phyloP scores from a whole-genome alignment of 1,140 invertebrate genomes.

The Macrosteles quadrilineatus region DNA sequence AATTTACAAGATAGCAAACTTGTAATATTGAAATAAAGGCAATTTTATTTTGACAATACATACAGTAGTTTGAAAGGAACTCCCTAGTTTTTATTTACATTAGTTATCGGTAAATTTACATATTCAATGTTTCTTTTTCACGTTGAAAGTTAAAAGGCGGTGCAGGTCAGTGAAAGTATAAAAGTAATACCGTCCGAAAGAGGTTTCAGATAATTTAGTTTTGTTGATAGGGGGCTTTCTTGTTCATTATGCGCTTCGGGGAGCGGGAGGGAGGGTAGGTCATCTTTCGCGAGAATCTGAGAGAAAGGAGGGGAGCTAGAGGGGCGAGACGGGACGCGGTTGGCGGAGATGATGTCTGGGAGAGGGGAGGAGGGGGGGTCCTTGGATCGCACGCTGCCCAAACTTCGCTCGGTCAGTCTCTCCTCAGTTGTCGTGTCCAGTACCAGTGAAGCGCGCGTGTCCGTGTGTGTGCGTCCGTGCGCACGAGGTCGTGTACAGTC shows the following conservation, averaged over 20 bases:
- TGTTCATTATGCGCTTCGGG: slow-evolving; percentile 23
- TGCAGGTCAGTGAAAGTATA: slow-evolving; percentile 1
- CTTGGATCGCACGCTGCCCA: slow-evolving; percentile 30
- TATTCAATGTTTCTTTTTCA: too few species aligned
- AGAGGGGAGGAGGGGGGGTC: slow-evolving; percentile 27
- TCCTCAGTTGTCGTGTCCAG: neutral
- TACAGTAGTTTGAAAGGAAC: too few species aligned
- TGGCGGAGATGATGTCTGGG: slow-evolving; percentile 14
- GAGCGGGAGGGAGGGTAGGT: slow-evolving; percentile 7
- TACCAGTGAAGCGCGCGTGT: slow-evolving; percentile 3
- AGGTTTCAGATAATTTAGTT: slow-evolving; percentile 23
- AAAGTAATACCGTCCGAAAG: slow-evolving; percentile 14
- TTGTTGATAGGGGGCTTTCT: slow-evolving; percentile 25
- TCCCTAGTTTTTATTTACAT: too few species aligned
- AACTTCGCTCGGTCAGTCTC: neutral
- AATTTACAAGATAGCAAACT: too few species aligned
- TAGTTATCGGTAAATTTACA: too few species aligned
- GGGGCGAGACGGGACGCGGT: slow-evolving; percentile 14
- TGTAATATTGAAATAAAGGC: too few species aligned
- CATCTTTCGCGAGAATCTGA: slow-evolving; percentile 29
- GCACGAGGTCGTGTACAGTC: slow-evolving; percentile 11
- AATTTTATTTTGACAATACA: too few species aligned
- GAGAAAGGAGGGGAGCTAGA: neutral
- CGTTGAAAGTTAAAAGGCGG: too few species aligned
- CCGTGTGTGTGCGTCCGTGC: slow-evolving; percentile 13